Evolutionary conservation across 2,113 vertebrate species (phyloP).

Genomic region (Beaufortia kweichowensis): DNA sequence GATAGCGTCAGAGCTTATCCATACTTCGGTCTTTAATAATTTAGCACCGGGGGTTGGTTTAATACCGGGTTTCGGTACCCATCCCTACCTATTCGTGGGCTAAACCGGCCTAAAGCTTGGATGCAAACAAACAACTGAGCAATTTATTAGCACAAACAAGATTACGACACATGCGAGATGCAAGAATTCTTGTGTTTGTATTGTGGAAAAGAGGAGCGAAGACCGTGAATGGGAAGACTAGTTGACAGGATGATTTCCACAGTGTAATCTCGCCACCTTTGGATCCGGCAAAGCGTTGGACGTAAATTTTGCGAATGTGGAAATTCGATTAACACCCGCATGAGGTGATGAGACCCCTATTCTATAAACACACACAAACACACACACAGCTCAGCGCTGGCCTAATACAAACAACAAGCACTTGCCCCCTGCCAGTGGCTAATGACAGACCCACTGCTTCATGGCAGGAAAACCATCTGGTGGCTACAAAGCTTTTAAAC

Average conservation of each 20-base stretch:
- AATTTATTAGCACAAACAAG: background rate
- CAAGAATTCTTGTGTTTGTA: background rate
- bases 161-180: background rate
- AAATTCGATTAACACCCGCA: conserved; percentile 66
- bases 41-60: no score
- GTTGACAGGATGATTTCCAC: conserved; percentile 52
- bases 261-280: conserved; percentile 52
- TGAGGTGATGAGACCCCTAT: conserved; percentile 42
- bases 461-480: conserved; percentile 64
- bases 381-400: conserved; percentile 21
- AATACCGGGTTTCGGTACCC: no score
- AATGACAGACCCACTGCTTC: conserved; percentile 63
- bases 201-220: conserved; percentile 45
- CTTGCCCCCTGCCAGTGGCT: conserved; percentile 56
- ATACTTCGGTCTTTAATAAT: no score
- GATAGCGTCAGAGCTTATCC: no score
- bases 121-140: background rate
- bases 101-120: background rate
- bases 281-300: conserved; percentile 57
- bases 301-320: conserved; percentile 44
- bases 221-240: conserved; percentile 54
- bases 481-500: conserved; percentile 62
- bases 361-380: conserved; percentile 40
- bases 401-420: conserved; percentile 50
- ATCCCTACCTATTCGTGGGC: no score